Conservation (phyloP, 1,140 invertebrate species). For the Pissodes strobi region DNA sequence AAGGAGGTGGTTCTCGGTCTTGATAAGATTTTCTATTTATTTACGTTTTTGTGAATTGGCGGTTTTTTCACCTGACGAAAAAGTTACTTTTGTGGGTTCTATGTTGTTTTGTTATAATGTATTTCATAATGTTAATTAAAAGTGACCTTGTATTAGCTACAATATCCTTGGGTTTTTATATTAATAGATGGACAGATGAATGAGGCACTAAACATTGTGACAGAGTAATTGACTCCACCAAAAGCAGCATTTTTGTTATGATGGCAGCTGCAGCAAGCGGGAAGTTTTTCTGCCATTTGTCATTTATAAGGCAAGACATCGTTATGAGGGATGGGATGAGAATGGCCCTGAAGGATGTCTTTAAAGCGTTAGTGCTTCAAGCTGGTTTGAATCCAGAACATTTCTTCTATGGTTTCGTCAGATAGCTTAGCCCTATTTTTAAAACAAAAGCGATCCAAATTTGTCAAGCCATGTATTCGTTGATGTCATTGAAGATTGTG, state of each 20-base stretch:
- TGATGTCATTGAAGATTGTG: slow-evolving; percentile 9
- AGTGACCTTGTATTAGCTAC: no score
- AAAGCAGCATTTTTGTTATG: slow-evolving; percentile 8
- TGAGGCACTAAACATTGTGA: slow-evolving; percentile 2
- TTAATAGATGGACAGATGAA: no score
- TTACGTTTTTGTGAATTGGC: no score
- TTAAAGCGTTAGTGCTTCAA: not conserved
- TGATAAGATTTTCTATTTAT: no score
- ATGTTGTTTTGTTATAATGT: no score
- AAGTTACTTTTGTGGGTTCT: no score
- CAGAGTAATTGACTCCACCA: not conserved
- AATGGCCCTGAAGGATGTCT: not conserved
- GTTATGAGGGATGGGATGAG: not conserved
- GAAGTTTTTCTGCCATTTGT: not conserved
- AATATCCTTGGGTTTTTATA: no score
- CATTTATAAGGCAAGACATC: no score
- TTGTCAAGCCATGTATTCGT: not conserved
- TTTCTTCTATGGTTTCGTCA: not conserved
- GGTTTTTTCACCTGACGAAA: no score
- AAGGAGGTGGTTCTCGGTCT: no score
- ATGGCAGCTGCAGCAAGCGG: not conserved
- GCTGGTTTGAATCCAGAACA: no score
- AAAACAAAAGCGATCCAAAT: not conserved
- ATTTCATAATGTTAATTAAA: no score
- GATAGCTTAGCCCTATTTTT: not conserved